Evolutionary conservation across 2,113 vertebrate genomes (phyloP), one percentile per base, ranked within the genome.

Genomic region (Bufo gargarizans): DNA sequence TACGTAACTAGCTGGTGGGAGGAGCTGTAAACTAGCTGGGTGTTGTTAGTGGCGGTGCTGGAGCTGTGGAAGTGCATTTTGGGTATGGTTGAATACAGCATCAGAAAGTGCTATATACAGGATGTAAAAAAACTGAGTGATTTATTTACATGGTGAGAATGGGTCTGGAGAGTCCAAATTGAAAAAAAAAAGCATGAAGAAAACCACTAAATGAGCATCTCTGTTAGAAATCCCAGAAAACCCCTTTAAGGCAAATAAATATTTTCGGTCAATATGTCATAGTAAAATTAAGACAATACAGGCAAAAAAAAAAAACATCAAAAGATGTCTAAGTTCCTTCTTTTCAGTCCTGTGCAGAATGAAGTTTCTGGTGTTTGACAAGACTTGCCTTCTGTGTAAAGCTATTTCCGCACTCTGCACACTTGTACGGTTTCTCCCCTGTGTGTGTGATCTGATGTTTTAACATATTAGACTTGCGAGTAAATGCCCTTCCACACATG

Each of bases 401-500:
- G 80, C 87, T 22, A 33, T 85, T 88, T 3, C 63, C 55, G 9
- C 87, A 88, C 20, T 56, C 14, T 13, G n/a, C 50, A 22, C 87
- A 88, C 82, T 87, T 72, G 20, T 90, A 69, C 1, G 67, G 67
- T 33, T 33, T 69, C 67, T 69, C 67, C 17, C 67, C 67, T 5
- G 67, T 69, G 10, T 69, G 67, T 0, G 22, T 69, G 67, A 69
- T 84, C 76, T 91, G 88, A 86, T 83, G 90, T 55, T 89, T 20
- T 17, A 76, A 20, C 49, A 90, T 85, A 2, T 82, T 88, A 53
- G 91, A 89, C 56, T 58, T 84, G 12, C 76, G 88, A 61, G 50
- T 88, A 84, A 89, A 90, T 22, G 19, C 56, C 85, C 89, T 90
- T 17, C 84, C 86, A 17, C 82, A 91, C 63, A 90, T 86, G 72